phyloP scores from a whole-genome alignment of 2,797 vertebrate species.

The Lycodopsis pacificus region DNA sequence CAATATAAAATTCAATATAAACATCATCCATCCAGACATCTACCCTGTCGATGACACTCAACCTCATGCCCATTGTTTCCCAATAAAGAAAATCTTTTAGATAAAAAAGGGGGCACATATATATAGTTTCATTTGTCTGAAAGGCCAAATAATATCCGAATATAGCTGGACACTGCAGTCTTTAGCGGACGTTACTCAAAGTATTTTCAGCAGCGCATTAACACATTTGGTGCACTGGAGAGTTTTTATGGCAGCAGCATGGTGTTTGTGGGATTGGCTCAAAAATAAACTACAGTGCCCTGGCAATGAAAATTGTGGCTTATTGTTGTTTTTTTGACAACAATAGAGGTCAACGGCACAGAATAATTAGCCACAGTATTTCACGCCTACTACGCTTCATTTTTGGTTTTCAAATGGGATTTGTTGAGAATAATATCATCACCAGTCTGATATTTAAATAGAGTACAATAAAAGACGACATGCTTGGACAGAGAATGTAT shows the following conservation, averaged over 20 bases:
- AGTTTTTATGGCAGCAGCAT: background rate
- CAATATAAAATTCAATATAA: background rate
- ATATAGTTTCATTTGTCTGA: background rate
- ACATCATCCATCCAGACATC: too few relatives aligned
- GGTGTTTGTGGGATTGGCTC: background rate
- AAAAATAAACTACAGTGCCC: background rate
- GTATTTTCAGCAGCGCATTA: background rate
- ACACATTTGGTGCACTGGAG: background rate
- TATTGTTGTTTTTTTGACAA: background rate
- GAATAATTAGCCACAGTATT: background rate
- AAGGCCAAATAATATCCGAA: background rate
- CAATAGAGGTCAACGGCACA: background rate
- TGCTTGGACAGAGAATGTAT: conserved; percentile 16
- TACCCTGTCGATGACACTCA: too few relatives aligned
- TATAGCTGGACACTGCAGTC: background rate
- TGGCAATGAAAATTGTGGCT: background rate
- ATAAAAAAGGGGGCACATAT: background rate
- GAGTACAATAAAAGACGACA: background rate
- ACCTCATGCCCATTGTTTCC: background rate
- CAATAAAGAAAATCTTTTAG: background rate
- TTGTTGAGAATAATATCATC: background rate
- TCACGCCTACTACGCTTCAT: background rate
- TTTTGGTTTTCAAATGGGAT: background rate
- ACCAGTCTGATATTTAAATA: background rate
- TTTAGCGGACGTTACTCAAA: background rate